Base-by-base conservation (phyloP, 2,888 invertebrate genomes). In the Timandra comae region DNA sequence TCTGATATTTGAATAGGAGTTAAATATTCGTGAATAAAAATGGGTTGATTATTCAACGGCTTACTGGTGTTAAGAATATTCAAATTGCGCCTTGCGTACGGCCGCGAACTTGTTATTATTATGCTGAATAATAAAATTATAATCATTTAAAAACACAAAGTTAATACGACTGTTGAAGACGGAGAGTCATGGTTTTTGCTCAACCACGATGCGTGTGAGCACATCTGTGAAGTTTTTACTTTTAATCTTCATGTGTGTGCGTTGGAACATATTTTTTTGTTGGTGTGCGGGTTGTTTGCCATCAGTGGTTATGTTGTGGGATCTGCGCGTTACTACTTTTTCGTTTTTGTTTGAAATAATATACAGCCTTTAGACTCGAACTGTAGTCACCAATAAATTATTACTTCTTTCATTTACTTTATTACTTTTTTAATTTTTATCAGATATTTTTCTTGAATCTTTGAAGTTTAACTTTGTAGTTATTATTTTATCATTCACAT, bases 221-320 rank as follows among this genome's bases (percentile, higher is more conserved):
- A 76, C 82, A 82, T 79, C 73, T 78, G 79, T 66, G 54, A 52
- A 57, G 68, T 70, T 70, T 72, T 70, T 66, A 54, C 53, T 49
- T 36, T 35, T 24, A 24, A 24, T 11, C 11, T 24, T 7, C 54
- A 49, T 63, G 51, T 67, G 63, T 63, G 65, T 58, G 54, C 12
- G 38, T 57, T 57, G 40, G 46, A 44, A 55, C 48, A 53, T 56
- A 10, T 57, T 66, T 76, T 74, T 67, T 63, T 62, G 49, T 41
- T 45, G 42, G 50, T 52, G 56, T 56, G 55, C 33, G 43, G n/a
- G 39, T 48, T 67, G 59, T 64, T 58, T 57, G 61, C 44, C 57
- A 56, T 36, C 51, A 52, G 49, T 45, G 58, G 52, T 49, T 54
- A 42, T 61, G 55, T 62, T 59, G 62, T 59, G 55, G 59, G 49